phyloP scores from a whole-genome alignment of 2,797 vertebrate genomes.

The Cossypha polioptera region DNA sequence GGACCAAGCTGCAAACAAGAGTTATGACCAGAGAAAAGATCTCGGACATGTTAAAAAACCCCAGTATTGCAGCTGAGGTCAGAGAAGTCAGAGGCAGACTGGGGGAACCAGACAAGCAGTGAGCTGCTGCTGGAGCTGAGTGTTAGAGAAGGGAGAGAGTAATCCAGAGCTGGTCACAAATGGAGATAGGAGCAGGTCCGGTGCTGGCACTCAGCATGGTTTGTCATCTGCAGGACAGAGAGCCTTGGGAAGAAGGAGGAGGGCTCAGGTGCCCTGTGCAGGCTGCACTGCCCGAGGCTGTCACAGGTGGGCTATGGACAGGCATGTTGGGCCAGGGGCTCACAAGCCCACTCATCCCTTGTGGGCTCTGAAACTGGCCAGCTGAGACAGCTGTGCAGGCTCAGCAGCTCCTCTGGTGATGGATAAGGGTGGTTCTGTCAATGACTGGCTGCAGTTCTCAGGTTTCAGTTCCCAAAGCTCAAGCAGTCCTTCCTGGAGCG shows the following conservation, averaged over 20 bases:
- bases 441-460: background rate
- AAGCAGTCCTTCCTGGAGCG: background rate
- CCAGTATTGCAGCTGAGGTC: background rate
- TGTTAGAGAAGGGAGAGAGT: accelerated
- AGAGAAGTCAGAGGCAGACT: background rate
- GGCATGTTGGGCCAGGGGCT: background rate
- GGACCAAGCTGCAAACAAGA: background rate
- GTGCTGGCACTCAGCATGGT: background rate
- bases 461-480: background rate
- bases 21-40: background rate
- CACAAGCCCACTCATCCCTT: accelerated
- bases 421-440: background rate
- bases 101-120: background rate
- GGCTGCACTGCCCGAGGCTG: accelerated
- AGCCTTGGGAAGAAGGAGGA: background rate
- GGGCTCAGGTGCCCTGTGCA: background rate
- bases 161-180: accelerated
- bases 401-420: background rate
- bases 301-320: accelerated
- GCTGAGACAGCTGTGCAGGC: background rate
- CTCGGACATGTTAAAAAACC: background rate
- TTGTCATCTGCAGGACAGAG: background rate
- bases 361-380: background rate
- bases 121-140: background rate
- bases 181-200: accelerated